These are phyloP conservation scores for Branchellion lobata DNA, from an alignment of 2,888 invertebrate species.

Conservation along the genomic window DNA sequence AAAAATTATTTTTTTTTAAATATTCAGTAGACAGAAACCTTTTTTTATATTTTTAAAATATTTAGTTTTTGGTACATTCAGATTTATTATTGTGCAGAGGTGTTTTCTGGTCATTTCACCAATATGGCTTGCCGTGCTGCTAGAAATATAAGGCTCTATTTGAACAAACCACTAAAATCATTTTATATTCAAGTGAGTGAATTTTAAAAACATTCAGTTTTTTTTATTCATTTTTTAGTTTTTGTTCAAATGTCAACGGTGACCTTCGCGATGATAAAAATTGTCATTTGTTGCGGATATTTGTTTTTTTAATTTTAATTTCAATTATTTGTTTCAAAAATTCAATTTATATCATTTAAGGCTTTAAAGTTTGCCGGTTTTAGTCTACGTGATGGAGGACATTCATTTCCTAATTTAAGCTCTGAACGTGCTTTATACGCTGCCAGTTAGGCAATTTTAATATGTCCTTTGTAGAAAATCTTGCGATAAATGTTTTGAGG, in stretches of 20 bases:
- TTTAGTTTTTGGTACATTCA: neutral
- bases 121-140: constrained; percentile 8
- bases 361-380: too few relatives aligned
- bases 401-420: too few relatives aligned
- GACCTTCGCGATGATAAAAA: neutral
- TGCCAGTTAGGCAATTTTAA: too few relatives aligned
- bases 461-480: too few relatives aligned
- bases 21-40: neutral
- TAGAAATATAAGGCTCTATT: constrained; percentile 13
- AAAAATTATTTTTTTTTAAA: neutral
- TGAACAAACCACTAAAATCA: neutral
- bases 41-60: neutral
- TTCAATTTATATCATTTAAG: neutral
- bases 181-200: neutral
- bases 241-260: neutral
- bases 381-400: too few relatives aligned
- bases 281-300: too few relatives aligned
- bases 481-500: too few relatives aligned
- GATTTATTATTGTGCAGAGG: neutral
- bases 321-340: neutral
- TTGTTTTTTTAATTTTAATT: too few relatives aligned
- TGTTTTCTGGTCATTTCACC: neutral
- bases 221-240: neutral
- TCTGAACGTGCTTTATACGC: too few relatives aligned
- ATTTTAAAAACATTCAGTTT: neutral